Conservation (phyloP, 1,140 invertebrate genomes). For the Chrysomallon squamiferum region DNA sequence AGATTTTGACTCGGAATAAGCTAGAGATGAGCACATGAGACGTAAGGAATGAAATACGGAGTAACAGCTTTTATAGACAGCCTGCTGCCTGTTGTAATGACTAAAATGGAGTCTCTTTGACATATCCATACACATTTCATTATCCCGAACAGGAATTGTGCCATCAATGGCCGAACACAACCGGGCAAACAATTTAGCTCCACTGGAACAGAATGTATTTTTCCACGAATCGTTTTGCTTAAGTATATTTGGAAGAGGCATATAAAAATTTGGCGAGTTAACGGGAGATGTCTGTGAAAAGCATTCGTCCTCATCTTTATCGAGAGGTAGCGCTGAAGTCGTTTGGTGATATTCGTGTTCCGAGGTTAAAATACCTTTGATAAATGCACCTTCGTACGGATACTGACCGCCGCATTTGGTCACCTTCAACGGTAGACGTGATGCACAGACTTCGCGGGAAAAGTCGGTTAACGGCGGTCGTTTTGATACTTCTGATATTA, state of each 20-base stretch:
- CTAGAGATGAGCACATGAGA: background rate
- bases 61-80: background rate
- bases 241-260: too few species aligned
- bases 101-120: background rate
- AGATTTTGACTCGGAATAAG: background rate
- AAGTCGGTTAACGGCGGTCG: background rate
- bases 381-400: background rate
- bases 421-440: background rate
- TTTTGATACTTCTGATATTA: background rate
- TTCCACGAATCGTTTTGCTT: background rate
- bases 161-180: slow-evolving; percentile 4
- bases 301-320: too few species aligned
- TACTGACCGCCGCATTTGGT: slow-evolving; percentile 5
- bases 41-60: background rate
- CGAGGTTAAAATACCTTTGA: background rate
- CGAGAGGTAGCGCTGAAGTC: too few species aligned
- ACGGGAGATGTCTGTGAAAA: too few species aligned
- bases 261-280: too few species aligned
- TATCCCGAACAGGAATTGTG: background rate
- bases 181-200: background rate
- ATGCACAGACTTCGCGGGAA: background rate
- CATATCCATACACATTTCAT: background rate
- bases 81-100: background rate
- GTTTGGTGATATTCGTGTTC: background rate
- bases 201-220: background rate